Conservation (phyloP, 2,888 invertebrate species). For the Camptogramma bilineatum region DNA sequence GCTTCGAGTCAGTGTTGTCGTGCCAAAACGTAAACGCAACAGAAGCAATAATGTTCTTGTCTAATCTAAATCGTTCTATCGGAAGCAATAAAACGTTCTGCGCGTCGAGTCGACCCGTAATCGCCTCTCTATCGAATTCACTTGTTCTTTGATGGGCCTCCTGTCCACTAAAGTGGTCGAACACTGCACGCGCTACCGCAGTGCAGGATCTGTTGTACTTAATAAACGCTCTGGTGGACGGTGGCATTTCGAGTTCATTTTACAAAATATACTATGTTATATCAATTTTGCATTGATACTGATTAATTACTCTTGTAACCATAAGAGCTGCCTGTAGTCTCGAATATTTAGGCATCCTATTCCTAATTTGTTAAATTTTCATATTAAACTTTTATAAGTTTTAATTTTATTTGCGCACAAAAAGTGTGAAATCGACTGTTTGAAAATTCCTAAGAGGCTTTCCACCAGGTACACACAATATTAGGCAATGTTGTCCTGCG, state of each 20-base stretch:
- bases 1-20: conserved; percentile 60
- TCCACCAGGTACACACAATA: background rate
- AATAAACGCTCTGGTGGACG: conserved; percentile 16
- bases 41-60: conserved; percentile 66
- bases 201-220: background rate
- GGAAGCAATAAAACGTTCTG: conserved; percentile 59
- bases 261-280: conserved; percentile 37
- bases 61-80: conserved; percentile 41
- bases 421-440: background rate
- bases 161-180: conserved; percentile 16
- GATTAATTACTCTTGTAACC: conserved; percentile 17
- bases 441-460: background rate
- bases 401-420: conserved; percentile 20
- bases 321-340: conserved; percentile 25
- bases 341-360: conserved; percentile 27
- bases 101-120: conserved; percentile 18
- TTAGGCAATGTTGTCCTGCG: background rate
- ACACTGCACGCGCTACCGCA: background rate
- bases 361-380: conserved; percentile 39
- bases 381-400: conserved; percentile 26
- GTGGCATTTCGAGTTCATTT: conserved; percentile 15
- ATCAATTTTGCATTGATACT: conserved; percentile 36
- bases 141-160: conserved; percentile 10
- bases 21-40: conserved; percentile 63
- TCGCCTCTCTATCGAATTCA: conserved; percentile 34